Conservation (phyloP, 2,797 vertebrate species). For the Oreochromis grahami region DNA sequence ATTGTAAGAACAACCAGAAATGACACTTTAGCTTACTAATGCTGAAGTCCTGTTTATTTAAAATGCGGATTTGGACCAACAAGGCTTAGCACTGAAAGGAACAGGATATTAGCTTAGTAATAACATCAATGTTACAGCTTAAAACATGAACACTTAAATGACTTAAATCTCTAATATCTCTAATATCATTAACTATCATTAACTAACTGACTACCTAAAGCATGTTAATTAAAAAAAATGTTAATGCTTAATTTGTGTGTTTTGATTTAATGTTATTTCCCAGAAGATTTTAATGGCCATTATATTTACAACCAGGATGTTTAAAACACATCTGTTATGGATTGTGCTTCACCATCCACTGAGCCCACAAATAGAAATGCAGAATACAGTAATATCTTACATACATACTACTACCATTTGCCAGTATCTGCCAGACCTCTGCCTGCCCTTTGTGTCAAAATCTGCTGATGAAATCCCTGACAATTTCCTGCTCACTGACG, state of each 20-base stretch:
- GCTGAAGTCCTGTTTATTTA: neutral
- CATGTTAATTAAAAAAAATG: neutral
- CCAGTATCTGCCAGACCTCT: neutral
- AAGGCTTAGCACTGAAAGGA: neutral
- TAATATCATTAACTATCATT: neutral
- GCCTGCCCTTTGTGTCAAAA: neutral
- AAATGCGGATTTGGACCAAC: neutral
- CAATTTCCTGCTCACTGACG: neutral
- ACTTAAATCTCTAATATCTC: neutral
- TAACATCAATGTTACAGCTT: neutral
- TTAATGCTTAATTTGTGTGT: neutral
- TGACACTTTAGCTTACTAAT: neutral
- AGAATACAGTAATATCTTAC: neutral
- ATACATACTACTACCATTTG: neutral
- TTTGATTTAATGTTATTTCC: neutral
- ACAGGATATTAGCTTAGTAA: neutral
- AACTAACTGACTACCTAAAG: neutral
- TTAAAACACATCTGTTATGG: neutral
- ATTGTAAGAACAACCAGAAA: neutral
- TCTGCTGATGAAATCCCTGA: neutral
- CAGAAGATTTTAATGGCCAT: neutral
- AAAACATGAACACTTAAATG: neutral
- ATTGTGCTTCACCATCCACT: neutral
- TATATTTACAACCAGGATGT: neutral
- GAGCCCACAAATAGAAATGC: neutral